A percentile compares a stretch with the other conserved stretches of the same genome.
These are phyloP conservation scores for Lutjanus argentimaculatus DNA, from an alignment of 2,797 vertebrate species.

Conservation along the genomic window DNA sequence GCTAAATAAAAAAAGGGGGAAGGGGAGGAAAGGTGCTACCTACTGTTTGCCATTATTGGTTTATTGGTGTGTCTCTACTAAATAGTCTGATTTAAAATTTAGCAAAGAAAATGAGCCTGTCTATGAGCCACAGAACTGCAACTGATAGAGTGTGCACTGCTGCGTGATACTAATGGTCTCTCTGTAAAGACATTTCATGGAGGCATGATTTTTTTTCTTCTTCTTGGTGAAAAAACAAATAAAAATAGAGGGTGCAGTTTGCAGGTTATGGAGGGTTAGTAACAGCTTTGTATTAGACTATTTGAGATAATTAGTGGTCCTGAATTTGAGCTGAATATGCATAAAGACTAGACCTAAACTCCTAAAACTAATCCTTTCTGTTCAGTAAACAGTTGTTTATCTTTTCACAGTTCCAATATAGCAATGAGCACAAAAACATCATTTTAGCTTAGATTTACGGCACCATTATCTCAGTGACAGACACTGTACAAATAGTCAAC, in stretches of 20 bases:
- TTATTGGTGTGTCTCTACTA: no score
- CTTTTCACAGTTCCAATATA: not conserved
- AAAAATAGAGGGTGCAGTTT: not conserved
- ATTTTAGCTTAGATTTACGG: not conserved
- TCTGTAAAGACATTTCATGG: no score
- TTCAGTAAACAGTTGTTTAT: not conserved
- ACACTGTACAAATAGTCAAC: not conserved
- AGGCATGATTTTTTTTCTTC: no score
- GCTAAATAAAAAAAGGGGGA: no score
- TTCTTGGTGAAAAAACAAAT: not conserved
- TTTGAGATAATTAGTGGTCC: not conserved
- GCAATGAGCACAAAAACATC: not conserved
- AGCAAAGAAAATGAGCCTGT: no score
- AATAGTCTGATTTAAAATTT: no score
- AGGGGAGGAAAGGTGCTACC: no score
- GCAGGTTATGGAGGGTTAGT: not conserved
- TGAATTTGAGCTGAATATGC: not conserved
- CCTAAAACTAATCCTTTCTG: not conserved
- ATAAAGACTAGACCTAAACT: not conserved
- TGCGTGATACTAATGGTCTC: no score
- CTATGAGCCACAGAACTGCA: no score
- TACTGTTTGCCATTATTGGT: no score
- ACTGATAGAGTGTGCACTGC: no score
- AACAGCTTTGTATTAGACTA: not conserved
- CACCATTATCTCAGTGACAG: not conserved